Evolutionary conservation across 92 coral and sea anemone species (phyloP).

Genomic region (Micromussa lordhowensis): DNA sequence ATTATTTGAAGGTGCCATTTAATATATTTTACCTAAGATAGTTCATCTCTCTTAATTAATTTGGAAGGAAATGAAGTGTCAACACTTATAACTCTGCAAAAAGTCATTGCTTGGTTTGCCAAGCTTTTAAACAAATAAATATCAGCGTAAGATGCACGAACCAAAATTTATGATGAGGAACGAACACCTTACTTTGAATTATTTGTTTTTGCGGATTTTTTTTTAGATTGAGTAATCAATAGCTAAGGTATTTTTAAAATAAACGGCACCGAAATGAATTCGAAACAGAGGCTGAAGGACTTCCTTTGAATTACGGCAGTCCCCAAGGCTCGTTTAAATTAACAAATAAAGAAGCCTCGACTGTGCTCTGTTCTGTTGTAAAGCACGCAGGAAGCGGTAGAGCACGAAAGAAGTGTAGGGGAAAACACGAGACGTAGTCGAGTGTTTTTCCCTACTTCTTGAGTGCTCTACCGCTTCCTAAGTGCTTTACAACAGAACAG

Average conservation of each 20-base stretch:
- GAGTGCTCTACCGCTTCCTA: no score
- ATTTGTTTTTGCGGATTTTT: not conserved
- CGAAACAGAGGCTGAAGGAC: not conserved
- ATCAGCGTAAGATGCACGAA: not conserved
- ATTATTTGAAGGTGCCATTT: not conserved
- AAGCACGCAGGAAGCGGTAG: no score
- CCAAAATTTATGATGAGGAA: not conserved
- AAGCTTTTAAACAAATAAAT: not conserved
- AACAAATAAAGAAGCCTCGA: no score
- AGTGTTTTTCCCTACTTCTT: no score
- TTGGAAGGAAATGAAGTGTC: conserved; percentile 22
- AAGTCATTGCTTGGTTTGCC: not conserved
- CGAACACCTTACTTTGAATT: not conserved
- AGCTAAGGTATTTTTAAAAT: no score
- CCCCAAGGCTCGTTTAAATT: not conserved
- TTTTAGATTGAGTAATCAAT: not conserved
- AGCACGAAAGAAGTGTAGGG: no score
- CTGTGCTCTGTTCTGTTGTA: no score
- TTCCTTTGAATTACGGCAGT: not conserved
- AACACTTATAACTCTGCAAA: not conserved
- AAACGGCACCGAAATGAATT: no score
- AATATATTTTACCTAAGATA: conserved; percentile 23
- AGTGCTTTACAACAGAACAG: no score
- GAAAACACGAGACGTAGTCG: no score
- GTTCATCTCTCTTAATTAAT: not conserved